Evolutionary conservation across 1,140 invertebrate genomes (phyloP), one percentile per base, ranked within the genome.

Genomic region (Drosophila azteca): DNA sequence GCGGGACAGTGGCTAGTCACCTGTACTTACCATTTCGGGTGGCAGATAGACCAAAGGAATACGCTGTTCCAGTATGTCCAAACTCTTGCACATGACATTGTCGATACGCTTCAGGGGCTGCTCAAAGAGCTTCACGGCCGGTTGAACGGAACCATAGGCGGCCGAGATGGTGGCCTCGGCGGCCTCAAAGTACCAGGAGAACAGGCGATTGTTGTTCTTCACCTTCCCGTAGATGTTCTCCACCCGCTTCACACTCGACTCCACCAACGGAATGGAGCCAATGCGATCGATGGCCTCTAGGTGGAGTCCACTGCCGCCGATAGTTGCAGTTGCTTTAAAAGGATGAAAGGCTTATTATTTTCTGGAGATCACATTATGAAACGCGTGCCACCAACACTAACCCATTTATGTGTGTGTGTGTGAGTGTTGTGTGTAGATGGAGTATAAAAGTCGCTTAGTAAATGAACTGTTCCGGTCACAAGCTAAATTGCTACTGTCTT

Each of bases 1-100:
- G 44, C 24, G 24, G 24, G 24, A 26, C 24, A 4, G 24, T 5
- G 24, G 5, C 24, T 4, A 26, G 24, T 26, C 24, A 4, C 24
- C 24, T 4, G 24, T 26, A 26, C 77, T 94, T 93, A 96, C 96
- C 92, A 95, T 93, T 92, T 96, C 93, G 2, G 96, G 96, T 6
- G 95, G 95, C 60, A 96, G 91, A 91, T 96, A 94, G 49, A 96
- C 94, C 1, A 94, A 94, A 0, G 96, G 96, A n/a, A 96, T 94
- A 69, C 94, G 93, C 76, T 96, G 93, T 81, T 96, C 96, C 1
- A 96, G 94, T 6, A 96, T 94, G 79, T 96, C 95, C 46, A 97
- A 93, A 24, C 95, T 95, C 85, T 94, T 95, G 90, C 95, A 96
- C 35, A 96, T 93, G 20, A 96, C 92, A 48, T 93, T 93, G 90